Conservation (phyloP, 1,140 invertebrate genomes). For the Neuroterus valhalla region DNA sequence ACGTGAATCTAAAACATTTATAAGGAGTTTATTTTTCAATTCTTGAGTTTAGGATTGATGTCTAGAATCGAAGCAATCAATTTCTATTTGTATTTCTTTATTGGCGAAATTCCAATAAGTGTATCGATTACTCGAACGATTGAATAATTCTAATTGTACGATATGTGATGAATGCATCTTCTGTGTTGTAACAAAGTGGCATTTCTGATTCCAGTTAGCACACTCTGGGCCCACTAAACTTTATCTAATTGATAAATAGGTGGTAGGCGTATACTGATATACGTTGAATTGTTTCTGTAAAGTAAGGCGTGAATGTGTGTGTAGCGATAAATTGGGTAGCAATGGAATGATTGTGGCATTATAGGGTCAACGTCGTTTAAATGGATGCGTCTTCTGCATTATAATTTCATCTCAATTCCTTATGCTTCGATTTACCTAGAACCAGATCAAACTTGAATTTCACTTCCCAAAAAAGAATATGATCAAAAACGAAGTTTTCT, state of each 20-base stretch:
- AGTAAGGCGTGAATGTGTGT: conserved; percentile 38
- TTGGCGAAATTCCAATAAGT: background rate
- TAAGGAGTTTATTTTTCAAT: too few species aligned
- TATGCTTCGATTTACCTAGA: background rate
- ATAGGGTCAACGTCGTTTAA: conserved; percentile 53
- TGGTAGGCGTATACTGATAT: conserved; percentile 21
- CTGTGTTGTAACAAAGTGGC: background rate
- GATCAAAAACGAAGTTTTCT: too few species aligned
- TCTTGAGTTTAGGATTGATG: too few species aligned
- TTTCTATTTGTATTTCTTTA: too few species aligned
- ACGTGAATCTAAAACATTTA: too few species aligned
- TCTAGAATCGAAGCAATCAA: too few species aligned
- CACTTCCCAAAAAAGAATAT: background rate
- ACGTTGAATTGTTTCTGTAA: conserved; percentile 40
- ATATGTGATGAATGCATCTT: background rate
- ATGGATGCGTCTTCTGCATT: conserved; percentile 45
- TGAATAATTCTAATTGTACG: background rate
- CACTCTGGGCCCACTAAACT: background rate
- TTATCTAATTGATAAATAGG: conserved; percentile 25
- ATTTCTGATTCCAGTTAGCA: background rate
- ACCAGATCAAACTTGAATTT: conserved; percentile 6
- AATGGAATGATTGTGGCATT: conserved; percentile 62
- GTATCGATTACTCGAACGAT: background rate
- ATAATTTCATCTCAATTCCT: background rate
- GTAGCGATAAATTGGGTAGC: conserved; percentile 56